Conservation (phyloP, 2,888 invertebrate species). For the Amiota communis region DNA sequence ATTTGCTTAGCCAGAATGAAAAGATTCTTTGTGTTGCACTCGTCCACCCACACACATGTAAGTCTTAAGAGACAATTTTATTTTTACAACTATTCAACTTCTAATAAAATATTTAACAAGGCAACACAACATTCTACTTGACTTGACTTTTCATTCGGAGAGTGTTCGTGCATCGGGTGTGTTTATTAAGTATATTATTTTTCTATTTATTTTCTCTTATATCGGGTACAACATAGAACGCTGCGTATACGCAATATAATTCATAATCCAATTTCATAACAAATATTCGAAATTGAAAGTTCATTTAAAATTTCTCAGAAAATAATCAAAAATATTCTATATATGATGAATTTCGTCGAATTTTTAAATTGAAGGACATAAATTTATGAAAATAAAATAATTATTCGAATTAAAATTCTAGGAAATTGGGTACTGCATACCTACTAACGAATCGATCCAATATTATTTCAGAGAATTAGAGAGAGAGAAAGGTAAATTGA, state of each 20-base stretch:
- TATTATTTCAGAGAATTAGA: too few relatives aligned
- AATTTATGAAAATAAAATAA: too few relatives aligned
- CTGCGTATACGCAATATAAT: conserved; percentile 50
- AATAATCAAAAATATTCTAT: too few relatives aligned
- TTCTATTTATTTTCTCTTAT: neutral
- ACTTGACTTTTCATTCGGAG: neutral
- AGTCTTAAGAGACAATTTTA: neutral
- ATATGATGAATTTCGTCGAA: too few relatives aligned
- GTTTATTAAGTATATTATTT: neutral
- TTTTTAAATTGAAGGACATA: too few relatives aligned
- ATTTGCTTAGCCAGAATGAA: neutral
- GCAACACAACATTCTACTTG: neutral
- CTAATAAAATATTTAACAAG: conserved; percentile 14
- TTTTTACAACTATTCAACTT: neutral
- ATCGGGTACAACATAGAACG: conserved; percentile 24
- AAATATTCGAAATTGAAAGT: too few relatives aligned
- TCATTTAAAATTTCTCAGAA: too few relatives aligned
- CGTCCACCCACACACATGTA: too few relatives aligned
- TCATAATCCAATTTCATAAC: neutral
- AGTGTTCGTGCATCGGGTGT: neutral
- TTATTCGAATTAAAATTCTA: too few relatives aligned
- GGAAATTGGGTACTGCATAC: too few relatives aligned
- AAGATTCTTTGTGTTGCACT: neutral
- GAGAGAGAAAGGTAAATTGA: too few relatives aligned
- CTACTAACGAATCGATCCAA: too few relatives aligned